These are phyloP conservation scores for Synanthedon tipuliformis DNA, from an alignment of 2,888 invertebrate genomes.

Conservation along the genomic window DNA sequence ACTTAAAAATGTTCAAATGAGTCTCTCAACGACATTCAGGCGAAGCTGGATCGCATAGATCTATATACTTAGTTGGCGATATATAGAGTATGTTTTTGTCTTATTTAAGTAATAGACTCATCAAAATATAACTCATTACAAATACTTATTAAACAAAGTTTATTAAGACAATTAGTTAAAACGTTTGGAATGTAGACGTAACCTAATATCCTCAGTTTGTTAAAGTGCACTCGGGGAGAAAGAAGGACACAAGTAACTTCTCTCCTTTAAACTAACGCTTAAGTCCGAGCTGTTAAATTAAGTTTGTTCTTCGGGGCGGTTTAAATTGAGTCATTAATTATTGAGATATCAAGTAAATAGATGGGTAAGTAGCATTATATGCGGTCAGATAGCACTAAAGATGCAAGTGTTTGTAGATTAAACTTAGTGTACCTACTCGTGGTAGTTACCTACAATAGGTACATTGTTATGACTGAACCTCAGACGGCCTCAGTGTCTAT, in stretches of 20 bases:
- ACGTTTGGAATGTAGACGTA: too few species aligned
- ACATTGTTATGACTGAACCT: background rate
- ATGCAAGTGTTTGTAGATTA: conserved; percentile 7
- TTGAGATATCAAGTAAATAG: conserved; percentile 15
- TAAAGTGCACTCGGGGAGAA: too few species aligned
- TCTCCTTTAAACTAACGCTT: too few species aligned
- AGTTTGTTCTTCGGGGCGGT: conserved; percentile 12
- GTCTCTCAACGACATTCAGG: too few species aligned
- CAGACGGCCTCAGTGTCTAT: background rate
- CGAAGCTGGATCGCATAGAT: too few species aligned
- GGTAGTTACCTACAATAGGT: background rate
- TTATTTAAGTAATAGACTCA: conserved; percentile 2
- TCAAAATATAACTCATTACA: too few species aligned
- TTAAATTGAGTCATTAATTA: conserved; percentile 36
- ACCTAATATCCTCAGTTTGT: too few species aligned
- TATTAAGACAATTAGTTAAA: too few species aligned
- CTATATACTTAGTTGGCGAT: too few species aligned
- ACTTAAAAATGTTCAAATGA: too few species aligned
- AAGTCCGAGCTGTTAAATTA: conserved; percentile 19
- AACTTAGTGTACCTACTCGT: background rate
- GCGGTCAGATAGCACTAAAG: conserved; percentile 3
- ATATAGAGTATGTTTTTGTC: conserved; percentile 1
- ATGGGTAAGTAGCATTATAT: background rate
- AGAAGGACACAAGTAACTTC: too few species aligned
- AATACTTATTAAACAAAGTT: too few species aligned